A percentile compares a stretch with the other conserved stretches of the same genome.
These are phyloP conservation scores for Aythya baeri DNA, from an alignment of 2,113 vertebrate genomes.

Conservation along the genomic window DNA sequence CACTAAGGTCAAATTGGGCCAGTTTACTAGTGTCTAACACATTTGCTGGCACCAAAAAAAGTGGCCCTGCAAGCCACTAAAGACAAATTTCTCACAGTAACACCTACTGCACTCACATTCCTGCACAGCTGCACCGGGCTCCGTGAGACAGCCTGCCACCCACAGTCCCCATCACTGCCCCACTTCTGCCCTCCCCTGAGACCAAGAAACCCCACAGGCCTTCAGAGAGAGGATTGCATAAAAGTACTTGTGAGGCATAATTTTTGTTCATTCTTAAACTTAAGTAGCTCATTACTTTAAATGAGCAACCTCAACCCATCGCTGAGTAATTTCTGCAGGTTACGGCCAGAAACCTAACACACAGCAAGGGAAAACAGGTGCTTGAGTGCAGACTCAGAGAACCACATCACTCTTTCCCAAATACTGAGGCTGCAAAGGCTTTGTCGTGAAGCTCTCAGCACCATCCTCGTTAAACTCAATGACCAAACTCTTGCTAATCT, in stretches of 20 bases:
- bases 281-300: not conserved
- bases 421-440: not conserved
- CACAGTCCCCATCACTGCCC: not conserved
- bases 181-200: not conserved
- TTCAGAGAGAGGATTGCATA: not conserved
- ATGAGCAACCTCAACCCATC: accelerated
- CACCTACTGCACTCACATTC: not conserved
- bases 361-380: not conserved
- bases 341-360: not conserved
- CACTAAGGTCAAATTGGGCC: constrained; percentile 19
- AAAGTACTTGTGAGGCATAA: not conserved
- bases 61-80: not conserved
- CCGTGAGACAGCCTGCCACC: not conserved
- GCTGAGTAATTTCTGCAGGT: not conserved
- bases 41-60: constrained; percentile 4
- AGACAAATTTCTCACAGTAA: not conserved
- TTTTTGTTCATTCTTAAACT: not conserved
- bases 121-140: not conserved
- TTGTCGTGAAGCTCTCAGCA: not conserved
- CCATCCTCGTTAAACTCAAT: not conserved
- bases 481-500: not conserved
- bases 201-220: not conserved
- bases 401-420: not conserved
- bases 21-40: constrained; percentile 12
- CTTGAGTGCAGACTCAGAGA: not conserved